A percentile compares a stretch with the other conserved stretches of the same genome.
phyloP scores from a whole-genome alignment of 2,113 vertebrate species.

The Neodon shergylaensis region DNA sequence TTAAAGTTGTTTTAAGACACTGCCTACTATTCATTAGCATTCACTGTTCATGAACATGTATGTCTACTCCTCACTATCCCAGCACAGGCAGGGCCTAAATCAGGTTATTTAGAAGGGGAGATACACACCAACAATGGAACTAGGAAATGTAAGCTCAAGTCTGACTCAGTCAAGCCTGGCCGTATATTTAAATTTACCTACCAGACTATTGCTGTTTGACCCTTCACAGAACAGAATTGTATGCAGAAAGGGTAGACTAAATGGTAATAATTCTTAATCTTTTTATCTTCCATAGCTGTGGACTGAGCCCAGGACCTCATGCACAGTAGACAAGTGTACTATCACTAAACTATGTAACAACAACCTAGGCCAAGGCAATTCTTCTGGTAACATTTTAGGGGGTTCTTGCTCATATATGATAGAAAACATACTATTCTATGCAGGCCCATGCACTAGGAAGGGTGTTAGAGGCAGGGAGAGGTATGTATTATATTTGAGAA shows the following conservation, averaged over 20 bases:
- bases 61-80: background rate
- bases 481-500: background rate
- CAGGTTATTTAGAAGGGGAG: background rate
- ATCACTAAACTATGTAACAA: background rate
- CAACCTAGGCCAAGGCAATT: background rate
- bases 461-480: background rate
- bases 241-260: constrained; percentile 19
- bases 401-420: background rate
- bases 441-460: background rate
- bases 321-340: background rate
- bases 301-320: background rate
- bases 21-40: background rate
- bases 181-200: constrained; percentile 24
- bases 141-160: constrained; percentile 9
- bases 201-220: background rate
- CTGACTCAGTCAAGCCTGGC: background rate
- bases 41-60: background rate
- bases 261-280: background rate
- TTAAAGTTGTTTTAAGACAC: constrained; percentile 34
- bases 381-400: constrained; percentile 40
- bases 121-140: constrained; percentile 46
- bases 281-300: background rate
- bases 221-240: background rate
- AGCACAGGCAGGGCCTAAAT: background rate
- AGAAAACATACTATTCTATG: constrained; percentile 24